Conservation (phyloP, 2,888 invertebrate genomes). For the Notodonta dromedarius region DNA sequence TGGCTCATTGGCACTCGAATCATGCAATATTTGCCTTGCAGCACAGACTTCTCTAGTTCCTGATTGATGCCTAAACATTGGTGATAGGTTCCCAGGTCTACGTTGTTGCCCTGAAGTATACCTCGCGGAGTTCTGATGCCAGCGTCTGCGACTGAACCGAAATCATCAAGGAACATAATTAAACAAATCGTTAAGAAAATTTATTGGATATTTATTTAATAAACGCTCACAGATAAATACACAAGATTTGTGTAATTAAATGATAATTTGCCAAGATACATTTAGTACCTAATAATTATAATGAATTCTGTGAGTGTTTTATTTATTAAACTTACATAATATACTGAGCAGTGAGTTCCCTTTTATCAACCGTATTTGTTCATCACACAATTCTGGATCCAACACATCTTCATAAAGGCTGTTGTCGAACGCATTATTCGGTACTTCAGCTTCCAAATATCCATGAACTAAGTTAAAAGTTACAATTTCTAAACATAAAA, state of each 20-base stretch:
- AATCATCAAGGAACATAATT: neutral
- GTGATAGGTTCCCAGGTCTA: constrained; percentile 20
- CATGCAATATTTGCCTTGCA: constrained; percentile 7
- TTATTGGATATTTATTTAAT: too few species aligned
- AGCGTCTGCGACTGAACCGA: constrained; percentile 19
- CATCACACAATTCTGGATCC: constrained; percentile 23
- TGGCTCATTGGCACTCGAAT: constrained; percentile 3
- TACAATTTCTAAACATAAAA: neutral
- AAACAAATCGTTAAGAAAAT: too few species aligned
- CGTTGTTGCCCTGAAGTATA: neutral
- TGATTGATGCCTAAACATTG: constrained; percentile 39
- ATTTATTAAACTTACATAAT: constrained; percentile 19
- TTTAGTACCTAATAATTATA: too few species aligned
- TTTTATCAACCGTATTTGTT: constrained; percentile 17
- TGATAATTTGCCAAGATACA: too few species aligned
- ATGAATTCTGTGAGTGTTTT: neutral
- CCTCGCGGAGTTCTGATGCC: neutral
- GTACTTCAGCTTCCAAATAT: constrained; percentile 5
- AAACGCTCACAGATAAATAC: too few species aligned
- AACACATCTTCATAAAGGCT: constrained; percentile 20
- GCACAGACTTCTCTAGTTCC: neutral
- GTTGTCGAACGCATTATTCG: constrained; percentile 12
- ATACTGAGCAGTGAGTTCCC: constrained; percentile 14
- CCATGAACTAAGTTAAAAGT: neutral
- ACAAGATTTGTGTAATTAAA: too few species aligned